Evolutionary conservation across 2,113 vertebrate species (phyloP).

Genomic region (Neogobius melanostomus): DNA sequence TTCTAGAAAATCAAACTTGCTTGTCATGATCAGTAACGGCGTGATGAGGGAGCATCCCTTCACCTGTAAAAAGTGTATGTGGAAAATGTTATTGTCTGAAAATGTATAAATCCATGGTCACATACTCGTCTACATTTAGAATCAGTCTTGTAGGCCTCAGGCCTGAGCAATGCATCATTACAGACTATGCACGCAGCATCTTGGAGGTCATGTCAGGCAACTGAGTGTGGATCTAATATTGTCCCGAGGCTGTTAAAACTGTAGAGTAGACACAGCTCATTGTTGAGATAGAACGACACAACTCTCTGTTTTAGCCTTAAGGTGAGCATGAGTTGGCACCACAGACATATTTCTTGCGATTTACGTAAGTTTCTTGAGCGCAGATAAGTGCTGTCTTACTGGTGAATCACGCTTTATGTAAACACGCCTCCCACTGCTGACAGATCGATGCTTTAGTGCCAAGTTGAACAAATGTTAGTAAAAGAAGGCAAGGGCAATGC

Average conservation of each 20-base stretch:
- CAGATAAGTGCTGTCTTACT: constrained; percentile 35
- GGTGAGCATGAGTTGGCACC: constrained; percentile 32
- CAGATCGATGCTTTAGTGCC: constrained; percentile 49
- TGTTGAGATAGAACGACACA: constrained; percentile 28
- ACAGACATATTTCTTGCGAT: constrained; percentile 37
- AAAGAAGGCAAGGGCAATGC: background rate
- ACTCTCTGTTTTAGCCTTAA: constrained; percentile 42
- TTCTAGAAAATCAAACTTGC: too few species aligned
- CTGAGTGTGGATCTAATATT: constrained; percentile 22
- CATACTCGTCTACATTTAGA: too few species aligned
- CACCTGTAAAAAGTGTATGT: too few species aligned
- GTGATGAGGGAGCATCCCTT: too few species aligned
- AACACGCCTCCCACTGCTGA: constrained; percentile 58
- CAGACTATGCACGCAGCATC: background rate
- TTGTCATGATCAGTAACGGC: too few species aligned
- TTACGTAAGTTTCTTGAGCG: constrained; percentile 33
- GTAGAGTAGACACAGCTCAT: constrained; percentile 25
- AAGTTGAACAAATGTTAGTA: constrained; percentile 48
- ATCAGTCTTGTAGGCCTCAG: too few species aligned
- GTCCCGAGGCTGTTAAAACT: constrained; percentile 36
- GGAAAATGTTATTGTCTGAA: too few species aligned
- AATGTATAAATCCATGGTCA: too few species aligned
- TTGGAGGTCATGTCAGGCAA: constrained; percentile 31
- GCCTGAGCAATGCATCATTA: background rate
- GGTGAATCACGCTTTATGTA: constrained; percentile 61